A percentile compares a stretch with the other conserved stretches of the same genome.
These are phyloP conservation scores for Elysia crispata DNA, from an alignment of 2,888 invertebrate genomes.

Conservation along the genomic window DNA sequence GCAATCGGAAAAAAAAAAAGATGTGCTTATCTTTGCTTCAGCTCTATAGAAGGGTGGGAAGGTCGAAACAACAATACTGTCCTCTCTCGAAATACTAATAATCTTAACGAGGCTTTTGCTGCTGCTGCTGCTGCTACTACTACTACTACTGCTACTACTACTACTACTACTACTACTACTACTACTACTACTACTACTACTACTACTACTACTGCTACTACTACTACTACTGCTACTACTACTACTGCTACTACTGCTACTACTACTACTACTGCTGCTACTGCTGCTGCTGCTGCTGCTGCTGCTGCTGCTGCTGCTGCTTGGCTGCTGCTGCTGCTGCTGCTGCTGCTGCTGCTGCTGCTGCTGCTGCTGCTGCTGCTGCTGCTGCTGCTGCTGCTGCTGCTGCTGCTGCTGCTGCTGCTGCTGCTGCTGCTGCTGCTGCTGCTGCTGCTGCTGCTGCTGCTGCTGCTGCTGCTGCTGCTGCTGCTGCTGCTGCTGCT, in stretches of 20 bases:
- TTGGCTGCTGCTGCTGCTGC: no score
- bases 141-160: conserved; percentile 23
- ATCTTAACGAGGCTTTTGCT: no score
- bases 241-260: conserved; percentile 7
- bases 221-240: conserved; percentile 27
- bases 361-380: conserved; percentile 13
- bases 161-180: conserved; percentile 27
- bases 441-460: no score
- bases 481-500: no score
- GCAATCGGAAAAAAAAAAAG: no score
- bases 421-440: no score
- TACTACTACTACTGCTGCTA: not conserved
- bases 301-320: conserved; percentile 25
- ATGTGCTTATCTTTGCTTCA: no score
- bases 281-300: not conserved
- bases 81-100: no score
- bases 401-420: not conserved
- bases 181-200: conserved; percentile 31
- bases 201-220: conserved; percentile 22
- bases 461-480: no score
- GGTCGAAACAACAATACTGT: no score
- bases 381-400: conserved; percentile 10
- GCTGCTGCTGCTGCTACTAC: conserved; percentile 25
- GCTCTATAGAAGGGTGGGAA: no score
- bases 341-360: conserved; percentile 7